Conservation (phyloP, 2,888 invertebrate genomes). For the Patella pellucida region DNA sequence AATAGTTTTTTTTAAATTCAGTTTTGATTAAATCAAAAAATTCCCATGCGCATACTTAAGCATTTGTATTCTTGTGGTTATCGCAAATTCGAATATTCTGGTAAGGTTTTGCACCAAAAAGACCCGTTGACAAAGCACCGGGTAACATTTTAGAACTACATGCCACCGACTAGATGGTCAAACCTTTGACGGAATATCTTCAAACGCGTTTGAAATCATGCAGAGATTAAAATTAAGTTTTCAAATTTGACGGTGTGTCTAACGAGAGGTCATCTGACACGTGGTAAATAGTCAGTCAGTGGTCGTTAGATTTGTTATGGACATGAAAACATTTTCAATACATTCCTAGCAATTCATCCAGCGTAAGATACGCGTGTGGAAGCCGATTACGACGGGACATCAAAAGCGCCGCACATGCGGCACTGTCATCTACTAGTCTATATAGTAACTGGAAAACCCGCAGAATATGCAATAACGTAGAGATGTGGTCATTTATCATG, state of each 20-base stretch:
- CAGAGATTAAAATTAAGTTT: conserved; percentile 1
- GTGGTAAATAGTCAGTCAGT: conserved; percentile 16
- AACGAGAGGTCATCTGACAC: conserved; percentile 1
- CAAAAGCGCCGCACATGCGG: background rate
- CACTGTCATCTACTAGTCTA: too few relatives aligned
- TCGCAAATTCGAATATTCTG: too few relatives aligned
- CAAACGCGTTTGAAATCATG: background rate
- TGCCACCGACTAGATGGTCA: background rate
- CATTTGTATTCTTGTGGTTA: too few relatives aligned
- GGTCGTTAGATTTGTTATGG: conserved; percentile 10
- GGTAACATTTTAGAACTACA: too few relatives aligned
- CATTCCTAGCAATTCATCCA: background rate
- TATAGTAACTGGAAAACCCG: too few relatives aligned
- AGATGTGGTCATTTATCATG: too few relatives aligned
- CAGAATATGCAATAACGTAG: too few relatives aligned
- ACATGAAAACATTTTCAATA: conserved; percentile 12
- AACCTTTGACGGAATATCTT: conserved; percentile 3
- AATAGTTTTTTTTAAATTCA: too few relatives aligned
- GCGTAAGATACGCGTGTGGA: background rate
- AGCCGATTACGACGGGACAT: background rate
- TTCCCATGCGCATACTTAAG: too few relatives aligned
- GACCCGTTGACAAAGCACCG: too few relatives aligned
- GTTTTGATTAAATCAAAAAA: too few relatives aligned
- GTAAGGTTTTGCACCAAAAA: too few relatives aligned
- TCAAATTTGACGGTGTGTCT: background rate